Percentiles rank a stretch among this genome's conserved stretches.
These are phyloP conservation scores for Drosophila phalerata DNA, from an alignment of 2,888 invertebrate genomes.

Conservation along the genomic window DNA sequence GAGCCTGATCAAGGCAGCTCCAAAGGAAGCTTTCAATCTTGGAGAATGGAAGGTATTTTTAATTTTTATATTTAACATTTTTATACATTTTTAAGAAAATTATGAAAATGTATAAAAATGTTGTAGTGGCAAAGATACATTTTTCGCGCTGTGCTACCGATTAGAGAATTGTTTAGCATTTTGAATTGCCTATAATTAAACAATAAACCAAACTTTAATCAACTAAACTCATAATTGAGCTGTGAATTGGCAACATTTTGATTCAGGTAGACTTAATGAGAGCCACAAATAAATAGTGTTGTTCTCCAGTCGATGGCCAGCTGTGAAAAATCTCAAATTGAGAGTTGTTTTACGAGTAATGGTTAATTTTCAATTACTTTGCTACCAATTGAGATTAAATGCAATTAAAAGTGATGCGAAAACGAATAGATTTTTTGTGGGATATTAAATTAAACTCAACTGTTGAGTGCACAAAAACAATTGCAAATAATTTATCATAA, in stretches of 20 bases:
- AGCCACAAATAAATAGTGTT: slow-evolving; percentile 2
- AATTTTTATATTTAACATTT: no score
- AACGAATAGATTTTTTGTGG: slow-evolving; percentile 31
- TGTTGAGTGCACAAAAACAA: slow-evolving; percentile 51
- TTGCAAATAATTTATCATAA: slow-evolving; percentile 50
- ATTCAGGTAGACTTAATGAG: not conserved
- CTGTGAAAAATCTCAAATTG: slow-evolving; percentile 18
- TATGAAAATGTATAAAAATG: no score
- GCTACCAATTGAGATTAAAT: slow-evolving; percentile 44
- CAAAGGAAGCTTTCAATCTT: not conserved
- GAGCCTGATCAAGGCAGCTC: slow-evolving; percentile 1
- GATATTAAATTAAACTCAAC: slow-evolving; percentile 29
- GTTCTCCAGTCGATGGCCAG: slow-evolving; percentile 2
- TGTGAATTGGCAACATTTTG: slow-evolving; percentile 10
- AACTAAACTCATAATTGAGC: slow-evolving; percentile 15
- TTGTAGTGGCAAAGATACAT: no score
- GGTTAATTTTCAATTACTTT: slow-evolving; percentile 46
- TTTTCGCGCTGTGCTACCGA: not conserved
- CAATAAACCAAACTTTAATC: slow-evolving; percentile 4
- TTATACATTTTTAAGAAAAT: no score
- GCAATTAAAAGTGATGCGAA: slow-evolving; percentile 58
- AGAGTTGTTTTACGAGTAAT: slow-evolving; percentile 27
- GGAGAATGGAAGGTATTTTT: no score
- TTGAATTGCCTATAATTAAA: slow-evolving; percentile 1
- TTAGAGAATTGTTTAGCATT: not conserved